phyloP scores from a whole-genome alignment of 92 coral and sea anemone genomes.

The Umimayanthus chanpuru region DNA sequence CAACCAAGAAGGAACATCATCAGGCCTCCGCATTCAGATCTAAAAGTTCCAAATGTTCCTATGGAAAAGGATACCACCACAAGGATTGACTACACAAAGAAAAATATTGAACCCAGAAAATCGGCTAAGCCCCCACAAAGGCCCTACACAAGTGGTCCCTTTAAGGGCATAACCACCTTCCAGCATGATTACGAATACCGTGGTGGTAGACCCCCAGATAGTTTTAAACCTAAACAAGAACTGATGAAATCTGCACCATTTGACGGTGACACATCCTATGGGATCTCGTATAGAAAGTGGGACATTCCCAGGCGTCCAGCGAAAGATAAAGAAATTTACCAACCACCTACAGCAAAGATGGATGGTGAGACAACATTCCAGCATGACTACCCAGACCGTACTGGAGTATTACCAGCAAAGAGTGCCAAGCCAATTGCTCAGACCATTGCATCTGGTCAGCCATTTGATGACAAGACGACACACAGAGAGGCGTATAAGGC shows the following conservation, averaged over 20 bases:
- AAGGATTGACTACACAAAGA: conserved; percentile 90
- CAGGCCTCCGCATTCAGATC: conserved; percentile 85
- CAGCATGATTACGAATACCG: conserved; percentile 87
- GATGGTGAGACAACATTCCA: conserved; percentile 88
- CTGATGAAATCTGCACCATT: conserved; percentile 87
- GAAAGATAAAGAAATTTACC: conserved; percentile 80
- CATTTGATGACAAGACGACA: conserved; percentile 95
- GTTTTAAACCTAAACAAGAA: conserved; percentile 89
- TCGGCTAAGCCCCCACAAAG: conserved; percentile 84
- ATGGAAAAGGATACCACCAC: conserved; percentile 99
- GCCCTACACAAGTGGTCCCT: conserved; percentile 81
- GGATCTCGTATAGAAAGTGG: conserved; percentile 81
- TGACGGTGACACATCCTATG: conserved; percentile 90
- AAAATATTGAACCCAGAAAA: conserved; percentile 79
- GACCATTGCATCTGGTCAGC: conserved; percentile 85
- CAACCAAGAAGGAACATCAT: conserved; percentile 82
- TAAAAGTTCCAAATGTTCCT: conserved; percentile 73
- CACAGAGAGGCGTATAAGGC: conserved; percentile 90
- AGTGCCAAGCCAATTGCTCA: conserved; percentile 90
- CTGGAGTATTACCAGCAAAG: conserved; percentile 78
- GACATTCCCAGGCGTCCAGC: conserved; percentile 75
- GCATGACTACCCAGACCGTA: conserved; percentile 92
- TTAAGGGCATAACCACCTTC: conserved; percentile 87
- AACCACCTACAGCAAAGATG: conserved; percentile 87
- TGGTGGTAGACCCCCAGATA: conserved; percentile 88